Evolutionary conservation across 2,888 invertebrate species (phyloP), one percentile per base, ranked within the genome.

Genomic region (Protonemura montana): DNA sequence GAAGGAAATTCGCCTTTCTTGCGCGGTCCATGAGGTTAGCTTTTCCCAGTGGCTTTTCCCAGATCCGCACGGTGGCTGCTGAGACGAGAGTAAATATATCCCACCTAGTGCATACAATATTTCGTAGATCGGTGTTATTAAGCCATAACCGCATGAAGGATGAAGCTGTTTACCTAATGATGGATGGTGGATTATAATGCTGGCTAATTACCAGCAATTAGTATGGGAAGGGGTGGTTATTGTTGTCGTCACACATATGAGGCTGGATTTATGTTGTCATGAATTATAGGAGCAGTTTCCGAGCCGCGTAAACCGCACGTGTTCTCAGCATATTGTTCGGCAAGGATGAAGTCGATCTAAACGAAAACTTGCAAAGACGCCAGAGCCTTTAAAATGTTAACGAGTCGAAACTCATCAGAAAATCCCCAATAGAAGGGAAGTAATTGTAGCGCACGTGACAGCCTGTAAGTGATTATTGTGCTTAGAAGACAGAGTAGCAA

Each of bases 151-250:
- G 21, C 59, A 59, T 59, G 59, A 59, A 59, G 59, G 59, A 59
- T 59, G 59, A 59, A 59, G 59, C 59, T 59, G 59, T 13, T 59
- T 59, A 59, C 59, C 59, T 59, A 78, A 78, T 78, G 78, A 78
- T 78, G 78, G 78, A 78, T 78, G 78, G 28, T 78, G 10, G 78
- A 78, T 78, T 78, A 27, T 78, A 78, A 78, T 78, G 28, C 78
- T 13, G 28, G 16, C 78, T 78, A 78, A 78, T 78, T 78, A 78
- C 78, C n/a, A 78, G 78, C 78, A 78, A 78, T 78, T 78, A 78
- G 78, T 78, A 78, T 78, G 78, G 78, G 28, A 10, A 28, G 78
- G 78, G 78, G 2, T 78, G 28, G 78, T 76, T 78, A 78, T 78
- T 78, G 78, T 78, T 78, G 78, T 78, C 78, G 28, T 78, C 78